These are phyloP conservation scores for Catagonus wagneri DNA, from an alignment of 2,113 vertebrate genomes.

Conservation along the genomic window DNA sequence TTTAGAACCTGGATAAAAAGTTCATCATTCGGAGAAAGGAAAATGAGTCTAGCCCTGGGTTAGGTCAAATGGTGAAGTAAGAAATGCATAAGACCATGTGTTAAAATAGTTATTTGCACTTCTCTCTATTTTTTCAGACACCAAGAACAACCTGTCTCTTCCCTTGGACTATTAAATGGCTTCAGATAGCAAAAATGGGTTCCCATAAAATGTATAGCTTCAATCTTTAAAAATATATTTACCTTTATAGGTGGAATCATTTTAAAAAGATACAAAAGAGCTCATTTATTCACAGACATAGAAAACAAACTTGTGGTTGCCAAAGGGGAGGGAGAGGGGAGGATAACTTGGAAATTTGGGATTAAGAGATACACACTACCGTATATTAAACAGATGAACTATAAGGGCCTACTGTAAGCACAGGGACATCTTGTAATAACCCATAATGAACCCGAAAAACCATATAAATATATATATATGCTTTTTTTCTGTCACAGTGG, in stretches of 20 bases:
- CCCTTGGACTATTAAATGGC: background rate
- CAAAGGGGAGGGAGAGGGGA: too few species aligned
- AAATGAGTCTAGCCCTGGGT: background rate
- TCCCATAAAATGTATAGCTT: background rate
- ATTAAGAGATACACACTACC: too few species aligned
- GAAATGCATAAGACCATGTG: background rate
- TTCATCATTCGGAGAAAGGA: background rate
- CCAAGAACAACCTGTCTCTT: background rate
- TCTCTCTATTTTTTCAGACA: background rate
- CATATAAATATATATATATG: too few species aligned
- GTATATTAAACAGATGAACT: too few species aligned
- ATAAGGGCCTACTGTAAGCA: too few species aligned
- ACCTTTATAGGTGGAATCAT: background rate
- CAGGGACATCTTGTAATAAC: too few species aligned
- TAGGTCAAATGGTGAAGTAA: background rate
- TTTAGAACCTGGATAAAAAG: background rate
- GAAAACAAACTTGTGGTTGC: too few species aligned
- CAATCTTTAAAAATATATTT: background rate
- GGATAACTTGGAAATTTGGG: too few species aligned
- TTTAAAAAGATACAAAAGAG: too few species aligned
- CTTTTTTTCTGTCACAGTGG: background rate
- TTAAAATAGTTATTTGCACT: background rate
- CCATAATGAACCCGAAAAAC: too few species aligned
- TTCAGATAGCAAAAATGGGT: background rate
- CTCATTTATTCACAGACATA: too few species aligned